Percentiles rank a stretch among this genome's conserved stretches.
Conservation (phyloP, 2,888 invertebrate species). For the Lysandra coridon region DNA sequence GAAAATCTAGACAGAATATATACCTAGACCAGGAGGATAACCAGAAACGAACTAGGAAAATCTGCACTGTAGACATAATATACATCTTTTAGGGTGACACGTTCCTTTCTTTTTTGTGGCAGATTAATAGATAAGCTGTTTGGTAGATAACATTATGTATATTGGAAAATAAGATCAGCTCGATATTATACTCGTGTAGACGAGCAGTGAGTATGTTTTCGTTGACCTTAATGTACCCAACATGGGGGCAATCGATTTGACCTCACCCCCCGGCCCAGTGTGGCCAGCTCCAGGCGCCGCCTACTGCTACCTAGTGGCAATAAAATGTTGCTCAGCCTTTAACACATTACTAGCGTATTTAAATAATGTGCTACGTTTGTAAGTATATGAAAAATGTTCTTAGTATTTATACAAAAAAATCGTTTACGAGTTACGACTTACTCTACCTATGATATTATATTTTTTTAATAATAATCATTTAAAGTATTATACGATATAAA, state of each 20-base stretch:
- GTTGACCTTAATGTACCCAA: conserved; percentile 20
- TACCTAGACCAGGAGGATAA: too few relatives aligned
- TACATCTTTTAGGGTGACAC: background rate
- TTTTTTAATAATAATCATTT: too few relatives aligned
- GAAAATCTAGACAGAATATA: too few relatives aligned
- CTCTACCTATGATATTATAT: too few relatives aligned
- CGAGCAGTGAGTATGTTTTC: background rate
- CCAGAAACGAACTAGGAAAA: too few relatives aligned
- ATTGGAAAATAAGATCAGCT: background rate
- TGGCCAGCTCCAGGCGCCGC: conserved; percentile 61
- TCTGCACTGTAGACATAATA: too few relatives aligned
- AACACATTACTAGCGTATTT: background rate
- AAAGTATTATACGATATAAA: too few relatives aligned
- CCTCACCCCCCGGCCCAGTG: conserved; percentile 54
- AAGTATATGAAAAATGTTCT: background rate
- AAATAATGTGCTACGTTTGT: background rate
- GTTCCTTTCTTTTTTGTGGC: background rate
- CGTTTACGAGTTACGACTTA: background rate
- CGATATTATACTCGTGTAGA: background rate
- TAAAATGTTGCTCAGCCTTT: conserved; percentile 14
- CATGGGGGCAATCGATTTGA: conserved; percentile 57
- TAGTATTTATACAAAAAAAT: background rate
- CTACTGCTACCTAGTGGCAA: conserved; percentile 54
- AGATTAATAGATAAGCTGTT: background rate
- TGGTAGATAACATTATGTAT: background rate